Conservation (phyloP, 2,113 vertebrate genomes). For the Elanoides forficatus region DNA sequence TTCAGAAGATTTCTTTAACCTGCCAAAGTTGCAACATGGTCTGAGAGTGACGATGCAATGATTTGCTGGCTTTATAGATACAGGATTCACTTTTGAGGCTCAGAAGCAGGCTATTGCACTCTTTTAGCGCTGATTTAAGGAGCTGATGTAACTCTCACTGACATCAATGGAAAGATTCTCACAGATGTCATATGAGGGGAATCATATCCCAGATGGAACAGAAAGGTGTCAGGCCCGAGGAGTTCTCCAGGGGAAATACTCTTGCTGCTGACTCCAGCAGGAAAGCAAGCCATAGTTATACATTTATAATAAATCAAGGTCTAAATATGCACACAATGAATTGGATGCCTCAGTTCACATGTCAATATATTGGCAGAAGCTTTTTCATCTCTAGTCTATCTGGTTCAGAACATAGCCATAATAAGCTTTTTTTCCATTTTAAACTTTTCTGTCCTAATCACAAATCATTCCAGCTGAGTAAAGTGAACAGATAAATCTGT, state of each 20-base stretch:
- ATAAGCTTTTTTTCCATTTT: neutral
- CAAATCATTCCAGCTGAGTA: neutral
- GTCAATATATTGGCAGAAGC: neutral
- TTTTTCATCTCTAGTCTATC: neutral
- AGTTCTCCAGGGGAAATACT: neutral
- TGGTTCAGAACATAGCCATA: neutral
- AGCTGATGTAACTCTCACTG: neutral
- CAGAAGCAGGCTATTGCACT: neutral
- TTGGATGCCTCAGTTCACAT: neutral
- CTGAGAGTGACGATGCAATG: neutral
- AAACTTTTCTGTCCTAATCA: neutral
- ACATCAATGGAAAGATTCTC: neutral
- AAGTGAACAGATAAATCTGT: constrained; percentile 5
- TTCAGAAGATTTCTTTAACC: neutral
- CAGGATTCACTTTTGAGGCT: neutral
- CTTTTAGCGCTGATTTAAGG: neutral
- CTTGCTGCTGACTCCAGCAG: neutral
- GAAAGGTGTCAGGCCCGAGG: neutral
- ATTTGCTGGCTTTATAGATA: neutral
- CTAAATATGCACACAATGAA: neutral
- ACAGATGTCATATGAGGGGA: neutral
- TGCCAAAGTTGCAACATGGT: neutral
- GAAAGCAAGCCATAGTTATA: neutral
- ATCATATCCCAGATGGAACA: neutral
- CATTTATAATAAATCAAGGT: neutral